Evolutionary conservation across 2,888 invertebrate genomes (phyloP).

Genomic region (Cosmia pyralina): DNA sequence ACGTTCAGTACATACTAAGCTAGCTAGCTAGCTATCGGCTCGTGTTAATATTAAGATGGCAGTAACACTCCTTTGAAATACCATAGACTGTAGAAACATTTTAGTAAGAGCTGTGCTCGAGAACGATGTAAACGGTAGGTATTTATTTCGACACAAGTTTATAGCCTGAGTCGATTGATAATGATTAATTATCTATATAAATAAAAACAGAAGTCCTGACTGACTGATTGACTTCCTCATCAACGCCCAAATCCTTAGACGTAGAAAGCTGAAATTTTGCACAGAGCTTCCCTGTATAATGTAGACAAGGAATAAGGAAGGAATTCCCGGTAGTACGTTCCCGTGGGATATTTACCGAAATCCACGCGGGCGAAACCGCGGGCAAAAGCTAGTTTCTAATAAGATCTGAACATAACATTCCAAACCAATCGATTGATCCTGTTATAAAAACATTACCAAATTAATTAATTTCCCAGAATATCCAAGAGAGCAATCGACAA

Average conservation of each 20-base stretch:
- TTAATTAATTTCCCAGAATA: background rate
- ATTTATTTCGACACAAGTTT: background rate
- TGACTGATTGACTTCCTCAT: too few relatives aligned
- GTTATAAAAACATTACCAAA: background rate
- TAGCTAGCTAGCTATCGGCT: background rate
- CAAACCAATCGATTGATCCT: background rate
- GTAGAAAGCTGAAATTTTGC: too few relatives aligned
- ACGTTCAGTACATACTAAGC: background rate
- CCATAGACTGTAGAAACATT: background rate
- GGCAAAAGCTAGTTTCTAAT: too few relatives aligned
- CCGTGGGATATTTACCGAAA: too few relatives aligned
- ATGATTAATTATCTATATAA: too few relatives aligned
- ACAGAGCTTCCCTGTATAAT: too few relatives aligned
- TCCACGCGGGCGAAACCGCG: too few relatives aligned
- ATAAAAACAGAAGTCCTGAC: too few relatives aligned
- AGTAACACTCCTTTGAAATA: background rate
- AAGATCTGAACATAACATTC: background rate
- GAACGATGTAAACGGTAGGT: background rate
- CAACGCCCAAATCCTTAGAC: too few relatives aligned
- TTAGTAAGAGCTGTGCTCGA: background rate
- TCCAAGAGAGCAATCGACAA: slow-evolving; percentile 12
- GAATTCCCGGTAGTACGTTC: too few relatives aligned
- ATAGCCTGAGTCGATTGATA: background rate
- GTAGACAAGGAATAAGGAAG: too few relatives aligned
- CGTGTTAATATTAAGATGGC: background rate